Evolutionary conservation across 2,797 vertebrate genomes (phyloP).

Genomic region (Rhabdomys pumilio): DNA sequence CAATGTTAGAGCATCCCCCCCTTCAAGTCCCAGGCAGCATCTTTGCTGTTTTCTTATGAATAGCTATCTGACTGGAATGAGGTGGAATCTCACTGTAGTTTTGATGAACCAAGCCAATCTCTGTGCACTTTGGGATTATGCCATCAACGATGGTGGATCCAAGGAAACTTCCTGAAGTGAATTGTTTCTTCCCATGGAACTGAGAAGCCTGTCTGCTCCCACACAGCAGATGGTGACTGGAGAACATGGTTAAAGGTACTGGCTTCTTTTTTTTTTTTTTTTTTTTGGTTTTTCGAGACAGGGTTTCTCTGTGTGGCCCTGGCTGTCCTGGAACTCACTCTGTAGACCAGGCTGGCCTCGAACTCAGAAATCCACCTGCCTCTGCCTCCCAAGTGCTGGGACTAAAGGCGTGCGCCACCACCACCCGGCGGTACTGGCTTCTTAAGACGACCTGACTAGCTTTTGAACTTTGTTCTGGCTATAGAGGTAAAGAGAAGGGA

Average conservation of each 20-base stretch:
- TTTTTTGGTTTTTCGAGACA: no score
- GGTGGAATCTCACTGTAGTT: neutral
- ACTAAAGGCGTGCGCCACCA: no score
- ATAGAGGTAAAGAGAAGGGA: neutral
- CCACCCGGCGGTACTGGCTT: neutral
- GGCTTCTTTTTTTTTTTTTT: no score
- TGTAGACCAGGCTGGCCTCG: no score
- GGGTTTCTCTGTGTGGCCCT: no score
- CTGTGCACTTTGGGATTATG: neutral
- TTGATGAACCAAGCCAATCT: neutral
- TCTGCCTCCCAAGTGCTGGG: no score
- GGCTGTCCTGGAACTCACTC: no score
- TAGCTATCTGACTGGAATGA: neutral
- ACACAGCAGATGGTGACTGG: neutral
- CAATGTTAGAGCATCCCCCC: neutral
- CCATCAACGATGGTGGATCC: neutral
- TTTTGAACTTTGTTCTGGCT: slow-evolving; percentile 12
- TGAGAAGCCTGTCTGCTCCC: neutral
- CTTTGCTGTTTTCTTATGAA: neutral
- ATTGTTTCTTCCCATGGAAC: neutral
- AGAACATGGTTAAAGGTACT: neutral
- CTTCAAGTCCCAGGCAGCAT: neutral
- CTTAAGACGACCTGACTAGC: fast-evolving
- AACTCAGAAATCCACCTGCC: no score
- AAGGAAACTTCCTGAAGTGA: neutral